These are phyloP conservation scores for Nymphalis io DNA, from an alignment of 1,140 invertebrate species.

Conservation along the genomic window DNA sequence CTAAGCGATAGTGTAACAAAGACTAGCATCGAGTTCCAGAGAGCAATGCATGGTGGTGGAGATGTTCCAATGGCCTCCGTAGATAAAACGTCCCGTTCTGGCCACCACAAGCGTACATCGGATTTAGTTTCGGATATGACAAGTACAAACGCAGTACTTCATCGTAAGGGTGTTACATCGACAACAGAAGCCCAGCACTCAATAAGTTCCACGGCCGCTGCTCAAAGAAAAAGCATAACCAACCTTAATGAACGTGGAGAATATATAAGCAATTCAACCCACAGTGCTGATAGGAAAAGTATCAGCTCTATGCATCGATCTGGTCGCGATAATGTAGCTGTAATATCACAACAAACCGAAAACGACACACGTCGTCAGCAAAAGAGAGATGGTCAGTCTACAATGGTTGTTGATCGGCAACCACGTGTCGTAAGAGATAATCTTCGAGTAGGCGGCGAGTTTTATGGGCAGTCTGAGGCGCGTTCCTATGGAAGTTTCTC, in stretches of 20 bases:
- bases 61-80: conserved; percentile 40
- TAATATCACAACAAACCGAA: conserved; percentile 76
- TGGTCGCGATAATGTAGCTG: conserved; percentile 75
- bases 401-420: conserved; percentile 77
- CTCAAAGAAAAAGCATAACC: conserved; percentile 89
- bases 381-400: conserved; percentile 74
- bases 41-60: conserved; percentile 71
- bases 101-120: conserved; percentile 85
- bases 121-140: conserved; percentile 87
- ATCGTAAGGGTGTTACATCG: conserved; percentile 85
- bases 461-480: conserved; percentile 83
- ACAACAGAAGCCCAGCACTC: conserved; percentile 83
- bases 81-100: conserved; percentile 54
- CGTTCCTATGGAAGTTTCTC: conserved; percentile 86
- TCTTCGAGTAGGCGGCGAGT: conserved; percentile 85
- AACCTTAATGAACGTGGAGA: conserved; percentile 87
- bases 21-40: conserved; percentile 74
- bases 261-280: conserved; percentile 83
- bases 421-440: conserved; percentile 84
- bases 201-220: conserved; percentile 87
- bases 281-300: conserved; percentile 86
- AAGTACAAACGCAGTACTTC: conserved; percentile 87
- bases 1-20: conserved; percentile 71
- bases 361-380: conserved; percentile 68
- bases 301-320: conserved; percentile 88